Conservation (phyloP, 2,888 invertebrate genomes). For the Drosophila kambysellisi region DNA sequence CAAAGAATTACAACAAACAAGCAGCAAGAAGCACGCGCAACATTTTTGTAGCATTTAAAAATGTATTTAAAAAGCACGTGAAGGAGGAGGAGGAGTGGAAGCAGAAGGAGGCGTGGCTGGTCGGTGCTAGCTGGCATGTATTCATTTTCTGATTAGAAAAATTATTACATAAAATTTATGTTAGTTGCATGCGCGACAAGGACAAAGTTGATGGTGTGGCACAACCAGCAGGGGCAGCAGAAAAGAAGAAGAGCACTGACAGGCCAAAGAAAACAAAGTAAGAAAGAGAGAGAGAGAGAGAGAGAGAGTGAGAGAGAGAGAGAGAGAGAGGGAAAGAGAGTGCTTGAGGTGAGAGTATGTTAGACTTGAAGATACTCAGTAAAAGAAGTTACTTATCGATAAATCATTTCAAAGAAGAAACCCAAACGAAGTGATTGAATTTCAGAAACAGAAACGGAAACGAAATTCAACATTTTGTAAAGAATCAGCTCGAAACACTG, state of each 20-base stretch:
- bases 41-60: conserved; percentile 67
- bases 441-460: not conserved
- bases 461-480: not conserved
- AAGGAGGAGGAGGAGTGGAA: not conserved
- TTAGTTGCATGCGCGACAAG: conserved; percentile 62
- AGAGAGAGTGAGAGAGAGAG: not conserved
- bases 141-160: conserved; percentile 78
- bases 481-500: not conserved
- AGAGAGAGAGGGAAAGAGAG: not conserved
- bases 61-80: conserved; percentile 64
- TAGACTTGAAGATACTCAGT: not conserved
- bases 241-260: not conserved
- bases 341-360: not conserved
- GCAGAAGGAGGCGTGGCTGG: conserved; percentile 3
- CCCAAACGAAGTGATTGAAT: not conserved
- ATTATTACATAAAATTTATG: conserved; percentile 78
- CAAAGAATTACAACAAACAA: conserved; percentile 24
- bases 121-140: conserved; percentile 26
- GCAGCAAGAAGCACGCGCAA: conserved; percentile 51
- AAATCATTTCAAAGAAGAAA: not conserved
- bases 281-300: not conserved
- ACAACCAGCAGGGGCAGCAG: not conserved
- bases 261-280: not conserved
- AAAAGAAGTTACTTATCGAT: not conserved
- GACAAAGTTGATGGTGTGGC: conserved; percentile 52